Conservation (phyloP, 2,113 vertebrate species). For the Chunga burmeisteri region DNA sequence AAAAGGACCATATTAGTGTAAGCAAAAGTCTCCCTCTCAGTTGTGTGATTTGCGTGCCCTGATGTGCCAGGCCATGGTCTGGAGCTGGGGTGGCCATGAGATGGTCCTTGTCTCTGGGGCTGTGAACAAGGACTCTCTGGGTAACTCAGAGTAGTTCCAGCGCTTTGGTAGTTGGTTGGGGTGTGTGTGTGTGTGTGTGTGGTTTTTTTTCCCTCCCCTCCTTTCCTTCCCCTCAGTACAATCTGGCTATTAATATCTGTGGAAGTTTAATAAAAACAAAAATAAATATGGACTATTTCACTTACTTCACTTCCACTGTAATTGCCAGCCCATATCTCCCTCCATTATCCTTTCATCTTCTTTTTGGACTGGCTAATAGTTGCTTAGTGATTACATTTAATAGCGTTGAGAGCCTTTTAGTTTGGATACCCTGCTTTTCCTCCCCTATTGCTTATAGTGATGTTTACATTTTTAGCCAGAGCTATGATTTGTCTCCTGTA, state of each 20-base stretch:
- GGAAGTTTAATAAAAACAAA: conserved; percentile 2
- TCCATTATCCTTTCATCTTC: conserved; percentile 71
- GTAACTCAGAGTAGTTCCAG: neutral
- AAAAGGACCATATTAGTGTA: neutral
- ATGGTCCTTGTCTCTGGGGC: neutral
- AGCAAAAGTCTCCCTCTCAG: neutral
- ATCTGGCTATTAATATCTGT: neutral
- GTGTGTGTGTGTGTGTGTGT: no score
- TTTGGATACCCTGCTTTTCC: conserved; percentile 22
- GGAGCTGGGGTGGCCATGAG: rapidly evolving
- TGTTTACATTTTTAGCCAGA: conserved; percentile 51
- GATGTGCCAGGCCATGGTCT: rapidly evolving
- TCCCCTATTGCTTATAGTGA: neutral
- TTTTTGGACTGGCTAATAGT: conserved; percentile 30
- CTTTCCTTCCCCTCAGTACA: neutral
- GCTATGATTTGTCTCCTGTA: conserved; percentile 18
- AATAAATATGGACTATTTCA: conserved; percentile 13
- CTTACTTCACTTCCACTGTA: conserved; percentile 1
- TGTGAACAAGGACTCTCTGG: neutral
- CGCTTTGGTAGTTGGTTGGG: neutral
- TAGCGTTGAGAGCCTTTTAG: conserved; percentile 57
- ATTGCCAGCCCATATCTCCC: neutral
- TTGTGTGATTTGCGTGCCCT: rapidly evolving
- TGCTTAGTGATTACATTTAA: conserved; percentile 54
- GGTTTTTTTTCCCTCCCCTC: neutral